Base-by-base conservation (phyloP, 2,113 vertebrate species). In the Trogon melanurus region DNA sequence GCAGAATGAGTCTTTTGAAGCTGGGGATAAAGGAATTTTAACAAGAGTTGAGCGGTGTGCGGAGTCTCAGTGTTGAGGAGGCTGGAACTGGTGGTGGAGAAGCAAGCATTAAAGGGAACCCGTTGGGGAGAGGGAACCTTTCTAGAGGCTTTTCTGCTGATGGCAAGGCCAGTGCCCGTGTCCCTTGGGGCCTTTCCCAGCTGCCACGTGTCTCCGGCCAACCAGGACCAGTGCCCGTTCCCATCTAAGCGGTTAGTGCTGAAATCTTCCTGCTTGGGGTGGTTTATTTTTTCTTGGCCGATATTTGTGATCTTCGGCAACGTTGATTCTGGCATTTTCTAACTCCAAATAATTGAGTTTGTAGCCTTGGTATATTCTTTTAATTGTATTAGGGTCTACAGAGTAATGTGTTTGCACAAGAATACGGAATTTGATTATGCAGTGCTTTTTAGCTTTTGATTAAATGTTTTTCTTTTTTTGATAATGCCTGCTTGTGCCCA, bases 171-270 rank as follows among this genome's bases (percentile, higher is more conserved):
- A n/a, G 32, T 5, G 34, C 5, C 12, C 30, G 36, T 5, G 34
- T 6, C 12, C 30, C 30, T 58, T 7, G 1, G 10, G 41, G 53
- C 22, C 23, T 47, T 66, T 47, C 20, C 47, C 41, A 62, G 16
- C 34, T 50, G 11, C 56, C 44, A 0, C 2, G 0, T 62, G 30
- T 44, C 41, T 41, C 54, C 47, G 26, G 38, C 15, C 29, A 54
- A 27, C 20, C 22, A 32, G 23, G 8, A 16, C 15, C 18, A 25
- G 25, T 2, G 1, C 38, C 11, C 1, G 0, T 18, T 57, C 23
- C 19, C 15, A 13, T 45, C 23, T 9, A n/a, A 53, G 34, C 6
- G 13, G 6, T 53, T 5, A 2, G 36, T n/a, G 36, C 44, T 22
- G 6, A 65, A 71, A 47, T 53, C 8, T 30, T 41, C 15, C 15